Conservation (phyloP, 2,797 vertebrate genomes). For the Mus minutoides region DNA sequence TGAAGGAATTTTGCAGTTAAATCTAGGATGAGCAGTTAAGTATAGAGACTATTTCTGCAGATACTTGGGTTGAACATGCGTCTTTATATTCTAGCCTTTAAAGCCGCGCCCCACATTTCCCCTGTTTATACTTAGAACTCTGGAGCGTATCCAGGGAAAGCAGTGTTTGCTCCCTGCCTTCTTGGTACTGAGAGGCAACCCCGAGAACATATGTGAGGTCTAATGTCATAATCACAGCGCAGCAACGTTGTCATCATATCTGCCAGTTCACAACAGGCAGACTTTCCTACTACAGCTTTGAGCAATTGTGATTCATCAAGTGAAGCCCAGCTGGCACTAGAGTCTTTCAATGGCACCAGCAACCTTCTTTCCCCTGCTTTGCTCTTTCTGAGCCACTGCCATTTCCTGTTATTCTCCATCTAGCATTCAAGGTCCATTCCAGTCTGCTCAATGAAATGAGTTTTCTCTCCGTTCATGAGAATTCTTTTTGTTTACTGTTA, state of each 20-base stretch:
- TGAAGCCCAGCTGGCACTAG: neutral
- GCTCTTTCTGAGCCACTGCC: neutral
- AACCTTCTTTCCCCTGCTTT: neutral
- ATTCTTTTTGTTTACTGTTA: slow-evolving; percentile 40
- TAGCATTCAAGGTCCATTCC: neutral
- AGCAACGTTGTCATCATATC: neutral
- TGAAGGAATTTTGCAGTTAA: slow-evolving; percentile 11
- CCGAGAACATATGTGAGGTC: slow-evolving; percentile 37
- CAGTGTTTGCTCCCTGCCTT: slow-evolving; percentile 16
- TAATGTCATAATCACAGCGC: slow-evolving; percentile 4
- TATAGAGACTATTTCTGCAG: neutral
- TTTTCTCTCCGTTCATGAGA: neutral
- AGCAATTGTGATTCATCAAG: neutral
- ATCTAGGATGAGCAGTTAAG: slow-evolving; percentile 2
- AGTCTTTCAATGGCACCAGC: neutral
- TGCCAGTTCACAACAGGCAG: neutral
- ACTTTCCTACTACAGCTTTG: neutral
- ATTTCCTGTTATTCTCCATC: neutral
- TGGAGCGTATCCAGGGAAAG: slow-evolving; percentile 19
- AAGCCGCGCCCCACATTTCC: neutral
- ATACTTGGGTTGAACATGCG: neutral
- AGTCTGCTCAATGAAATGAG: neutral
- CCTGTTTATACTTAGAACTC: slow-evolving; percentile 35
- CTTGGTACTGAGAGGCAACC: slow-evolving; percentile 45
- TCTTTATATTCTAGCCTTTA: slow-evolving; percentile 3